A percentile compares a stretch with the other conserved stretches of the same genome.
Conservation (phyloP, 2,113 vertebrate species). For the Marmota flaviventris region DNA sequence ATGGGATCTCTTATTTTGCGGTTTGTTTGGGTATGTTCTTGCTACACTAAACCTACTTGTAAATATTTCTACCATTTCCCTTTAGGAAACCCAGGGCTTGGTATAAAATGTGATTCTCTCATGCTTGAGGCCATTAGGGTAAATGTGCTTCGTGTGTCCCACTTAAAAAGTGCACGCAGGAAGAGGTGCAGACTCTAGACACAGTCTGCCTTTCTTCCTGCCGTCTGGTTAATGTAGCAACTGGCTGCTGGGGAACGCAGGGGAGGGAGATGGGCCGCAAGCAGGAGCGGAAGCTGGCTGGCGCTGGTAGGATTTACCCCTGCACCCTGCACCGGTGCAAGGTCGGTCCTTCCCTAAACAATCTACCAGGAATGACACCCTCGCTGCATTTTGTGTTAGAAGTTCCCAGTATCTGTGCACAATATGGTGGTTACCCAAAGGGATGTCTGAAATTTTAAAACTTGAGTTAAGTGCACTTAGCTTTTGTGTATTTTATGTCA, state of each 20-base stretch:
- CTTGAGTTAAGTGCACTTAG: background rate
- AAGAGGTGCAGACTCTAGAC: slow-evolving; percentile 74
- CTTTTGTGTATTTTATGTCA: slow-evolving; percentile 1
- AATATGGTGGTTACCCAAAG: background rate
- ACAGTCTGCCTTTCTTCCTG: slow-evolving; percentile 78
- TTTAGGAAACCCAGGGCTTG: slow-evolving; percentile 56
- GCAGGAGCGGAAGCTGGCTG: background rate
- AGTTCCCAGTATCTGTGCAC: accelerated
- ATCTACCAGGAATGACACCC: background rate
- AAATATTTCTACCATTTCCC: slow-evolving; percentile 67
- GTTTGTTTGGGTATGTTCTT: slow-evolving; percentile 39
- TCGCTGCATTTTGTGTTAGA: background rate
- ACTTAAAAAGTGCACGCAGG: slow-evolving; percentile 73
- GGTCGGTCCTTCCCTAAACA: background rate
- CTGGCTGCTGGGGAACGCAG: slow-evolving; percentile 45
- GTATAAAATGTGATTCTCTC: slow-evolving; percentile 68
- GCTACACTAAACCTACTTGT: slow-evolving; percentile 65
- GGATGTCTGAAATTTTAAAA: background rate
- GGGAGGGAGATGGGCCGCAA: background rate
- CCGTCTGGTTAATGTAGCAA: slow-evolving; percentile 68
- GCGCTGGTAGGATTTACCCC: background rate
- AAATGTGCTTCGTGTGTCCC: slow-evolving; percentile 39
- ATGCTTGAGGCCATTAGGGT: slow-evolving; percentile 65
- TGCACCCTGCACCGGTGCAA: background rate
- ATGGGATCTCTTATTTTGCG: background rate